A percentile compares a stretch with the other conserved stretches of the same genome.
phyloP scores from a whole-genome alignment of 1,140 invertebrate species.

The Leptinotarsa lineolata region DNA sequence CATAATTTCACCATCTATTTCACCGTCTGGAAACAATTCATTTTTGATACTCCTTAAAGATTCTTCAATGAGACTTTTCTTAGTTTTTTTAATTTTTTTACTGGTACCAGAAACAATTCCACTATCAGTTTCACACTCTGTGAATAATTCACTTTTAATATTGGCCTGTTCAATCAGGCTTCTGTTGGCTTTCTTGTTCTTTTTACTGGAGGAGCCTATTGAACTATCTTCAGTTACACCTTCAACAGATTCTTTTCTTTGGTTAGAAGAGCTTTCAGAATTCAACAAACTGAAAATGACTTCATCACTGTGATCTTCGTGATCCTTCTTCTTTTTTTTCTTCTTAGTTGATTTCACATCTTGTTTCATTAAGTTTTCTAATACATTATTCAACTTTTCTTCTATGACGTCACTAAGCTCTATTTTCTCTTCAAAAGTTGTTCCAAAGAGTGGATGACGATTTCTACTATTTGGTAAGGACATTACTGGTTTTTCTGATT shows the following conservation, averaged over 20 bases:
- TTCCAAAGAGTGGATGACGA: slow-evolving; percentile 40
- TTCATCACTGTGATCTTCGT: not conserved
- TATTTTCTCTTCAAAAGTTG: slow-evolving; percentile 35
- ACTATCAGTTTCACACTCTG: not conserved
- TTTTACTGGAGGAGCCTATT: not conserved
- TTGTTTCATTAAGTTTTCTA: slow-evolving; percentile 28
- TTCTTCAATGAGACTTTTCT: not conserved
- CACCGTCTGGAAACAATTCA: not conserved
- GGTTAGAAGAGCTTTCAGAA: not conserved
- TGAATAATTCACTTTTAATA: not conserved
- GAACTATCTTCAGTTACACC: not conserved
- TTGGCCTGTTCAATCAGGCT: not conserved
- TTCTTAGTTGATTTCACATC: slow-evolving; percentile 9
- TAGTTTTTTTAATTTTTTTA: not conserved
- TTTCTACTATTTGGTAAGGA: slow-evolving; percentile 30
- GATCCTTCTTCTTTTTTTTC: slow-evolving; percentile 21
- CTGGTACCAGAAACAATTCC: not conserved
- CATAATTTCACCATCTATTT: not conserved
- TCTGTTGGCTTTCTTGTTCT: not conserved
- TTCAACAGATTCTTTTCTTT: not conserved
- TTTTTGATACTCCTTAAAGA: not conserved
- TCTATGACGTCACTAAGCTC: slow-evolving; percentile 32
- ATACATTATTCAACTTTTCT: slow-evolving; percentile 32
- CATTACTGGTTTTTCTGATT: slow-evolving; percentile 12
- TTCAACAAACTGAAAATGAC: slow-evolving; percentile 1